Base-by-base conservation (phyloP, 2,797 vertebrate species). In the Apogon hyalosoma region DNA sequence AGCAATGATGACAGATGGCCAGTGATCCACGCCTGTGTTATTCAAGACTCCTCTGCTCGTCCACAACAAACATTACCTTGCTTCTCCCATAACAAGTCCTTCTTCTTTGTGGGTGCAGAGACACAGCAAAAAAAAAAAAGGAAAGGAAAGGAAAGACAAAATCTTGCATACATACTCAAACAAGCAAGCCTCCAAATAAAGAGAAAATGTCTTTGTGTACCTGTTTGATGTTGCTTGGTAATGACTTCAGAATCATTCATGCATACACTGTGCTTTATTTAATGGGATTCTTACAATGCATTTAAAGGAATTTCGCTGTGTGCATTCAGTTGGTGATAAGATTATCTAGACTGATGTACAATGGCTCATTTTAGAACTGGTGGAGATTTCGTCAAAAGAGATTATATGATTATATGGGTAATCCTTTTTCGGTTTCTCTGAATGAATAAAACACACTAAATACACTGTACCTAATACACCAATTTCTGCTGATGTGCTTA, bases 1-100 rank as follows among this genome's bases (percentile, higher is more conserved):
- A 43, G 77, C 73, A 56, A 70, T 80, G 83, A 81, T 82, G 88
- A 92, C 68, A 76, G 80, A 90, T 85, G 79, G 75, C 73, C 67
- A 43, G 59, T 42, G 73, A 73, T 77, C 73, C 58, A 52, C 67
- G 65, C 45, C 41, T 11, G 72, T 79, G 79, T 73, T 83, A 58
- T 79, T 84, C 71, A 50, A 6, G 56, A 16, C 56, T 70, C 60
- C 65, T 64, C 69, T 78, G 82, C 73, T 74, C 69, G 39, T 73
- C 75, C 60, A 21, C 50, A 33, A 40, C 12, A 1, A 31, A 42
- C 46, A 86, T 89, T 86, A 68, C 16, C 31, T 86, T 88, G 89
- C 73, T 14, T 41, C 65, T 83, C 73, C 48, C 52, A 39, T 54
- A 19, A 21, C 28, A 45, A 42, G 42, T 61, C 60, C 28, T 7